A percentile compares a stretch with the other conserved stretches of the same genome.
Conservation (phyloP, 2,113 vertebrate species). For the Tychaedon coryphoeus region DNA sequence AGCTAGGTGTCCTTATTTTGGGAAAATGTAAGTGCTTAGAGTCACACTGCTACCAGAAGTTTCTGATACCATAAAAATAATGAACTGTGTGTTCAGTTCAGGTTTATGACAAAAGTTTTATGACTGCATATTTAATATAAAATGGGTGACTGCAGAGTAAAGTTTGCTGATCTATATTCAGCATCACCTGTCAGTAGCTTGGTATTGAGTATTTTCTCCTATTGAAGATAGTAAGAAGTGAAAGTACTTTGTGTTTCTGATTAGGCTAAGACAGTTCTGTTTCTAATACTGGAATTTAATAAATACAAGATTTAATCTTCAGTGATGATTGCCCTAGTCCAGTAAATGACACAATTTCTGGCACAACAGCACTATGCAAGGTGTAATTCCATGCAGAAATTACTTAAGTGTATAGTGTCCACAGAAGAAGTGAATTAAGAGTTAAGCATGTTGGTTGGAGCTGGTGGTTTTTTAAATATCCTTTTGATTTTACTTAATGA, state of each 20-base stretch:
- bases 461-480: neutral
- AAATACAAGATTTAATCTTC: constrained; percentile 13
- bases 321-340: neutral
- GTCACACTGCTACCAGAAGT: neutral
- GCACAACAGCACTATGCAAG: neutral
- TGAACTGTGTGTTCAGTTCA: neutral
- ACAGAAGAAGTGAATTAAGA: neutral
- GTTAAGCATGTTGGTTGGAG: no score
- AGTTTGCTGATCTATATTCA: neutral
- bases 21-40: neutral
- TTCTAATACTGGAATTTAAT: constrained; percentile 1
- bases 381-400: neutral
- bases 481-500: neutral
- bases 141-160: neutral
- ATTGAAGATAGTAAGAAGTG: neutral
- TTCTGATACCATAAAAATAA: neutral
- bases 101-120: neutral
- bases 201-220: neutral
- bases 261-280: neutral
- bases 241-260: neutral
- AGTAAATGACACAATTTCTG: neutral
- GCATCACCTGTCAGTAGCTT: neutral
- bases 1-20: neutral
- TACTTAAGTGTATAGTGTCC: neutral
- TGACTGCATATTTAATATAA: neutral